phyloP scores from a whole-genome alignment of 2,797 vertebrate genomes.

The Choloepus didactylus region DNA sequence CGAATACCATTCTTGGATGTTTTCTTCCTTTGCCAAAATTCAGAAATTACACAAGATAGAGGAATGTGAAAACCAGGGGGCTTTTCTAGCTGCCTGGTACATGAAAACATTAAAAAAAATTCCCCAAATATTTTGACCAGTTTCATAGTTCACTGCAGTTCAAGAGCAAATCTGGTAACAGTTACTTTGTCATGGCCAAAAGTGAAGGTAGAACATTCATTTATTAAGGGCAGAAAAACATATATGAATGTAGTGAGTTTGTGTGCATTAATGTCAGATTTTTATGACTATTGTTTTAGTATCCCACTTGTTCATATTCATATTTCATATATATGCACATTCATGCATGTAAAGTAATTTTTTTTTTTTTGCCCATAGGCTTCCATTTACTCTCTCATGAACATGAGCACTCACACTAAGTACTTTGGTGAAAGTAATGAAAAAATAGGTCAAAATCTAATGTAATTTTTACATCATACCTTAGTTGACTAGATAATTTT shows the following conservation, averaged over 20 bases:
- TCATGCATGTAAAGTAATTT: not conserved
- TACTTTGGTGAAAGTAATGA: not conserved
- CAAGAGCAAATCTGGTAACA: not conserved
- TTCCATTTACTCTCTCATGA: not conserved
- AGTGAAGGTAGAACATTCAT: not conserved
- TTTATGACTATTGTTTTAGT: not conserved
- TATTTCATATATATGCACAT: not conserved
- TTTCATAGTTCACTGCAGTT: not conserved
- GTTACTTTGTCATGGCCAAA: not conserved
- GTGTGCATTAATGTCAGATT: not conserved
- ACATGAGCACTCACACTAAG: not conserved
- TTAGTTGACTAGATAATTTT: not conserved
- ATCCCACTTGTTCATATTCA: not conserved
- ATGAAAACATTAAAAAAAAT: too few species aligned
- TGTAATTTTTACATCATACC: not conserved
- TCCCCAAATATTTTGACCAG: not conserved
- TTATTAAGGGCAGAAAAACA: not conserved
- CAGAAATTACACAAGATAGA: not conserved
- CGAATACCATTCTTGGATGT: not conserved
- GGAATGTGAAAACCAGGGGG: not conserved
- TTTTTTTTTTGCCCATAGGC: not conserved
- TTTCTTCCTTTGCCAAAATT: not conserved
- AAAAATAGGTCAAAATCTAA: not conserved
- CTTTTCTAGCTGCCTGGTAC: too few species aligned
- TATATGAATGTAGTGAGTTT: not conserved